Evolutionary conservation across 2,113 vertebrate genomes (phyloP).

Genomic region (Corynorhinus townsendii): DNA sequence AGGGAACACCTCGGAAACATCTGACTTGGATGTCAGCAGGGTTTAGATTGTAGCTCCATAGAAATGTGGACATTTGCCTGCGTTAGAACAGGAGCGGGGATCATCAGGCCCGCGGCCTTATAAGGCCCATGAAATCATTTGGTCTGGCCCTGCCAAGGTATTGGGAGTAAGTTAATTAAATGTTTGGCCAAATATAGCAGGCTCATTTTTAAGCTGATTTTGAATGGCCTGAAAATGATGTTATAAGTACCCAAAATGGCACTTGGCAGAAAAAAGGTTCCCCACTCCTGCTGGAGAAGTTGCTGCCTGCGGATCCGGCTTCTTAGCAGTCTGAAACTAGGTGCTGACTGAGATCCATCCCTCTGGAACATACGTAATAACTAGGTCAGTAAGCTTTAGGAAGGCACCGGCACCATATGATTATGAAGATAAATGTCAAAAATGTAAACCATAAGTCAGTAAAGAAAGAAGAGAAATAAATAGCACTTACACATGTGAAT

Average conservation of each 20-base stretch:
- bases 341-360: background rate
- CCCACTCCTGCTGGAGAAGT: background rate
- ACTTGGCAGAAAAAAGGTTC: too few relatives aligned
- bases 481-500: background rate
- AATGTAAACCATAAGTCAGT: background rate
- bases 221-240: too few relatives aligned
- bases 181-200: too few relatives aligned
- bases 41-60: background rate
- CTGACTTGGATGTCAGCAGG: background rate
- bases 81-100: background rate
- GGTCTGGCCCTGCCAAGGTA: too few relatives aligned
- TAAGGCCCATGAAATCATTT: too few relatives aligned
- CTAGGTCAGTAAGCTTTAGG: background rate
- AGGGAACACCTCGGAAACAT: background rate
- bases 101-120: too few relatives aligned
- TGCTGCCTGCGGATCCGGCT: background rate
- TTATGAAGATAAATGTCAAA: background rate
- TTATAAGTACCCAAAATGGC: too few relatives aligned
- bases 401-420: background rate
- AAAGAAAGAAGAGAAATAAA: background rate
- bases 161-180: too few relatives aligned
- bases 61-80: background rate
- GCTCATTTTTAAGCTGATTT: too few relatives aligned
- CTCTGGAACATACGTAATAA: background rate
- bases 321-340: background rate